Percentiles rank a stretch among this genome's conserved stretches.
phyloP scores from a whole-genome alignment of 1,140 invertebrate genomes.

The Diploscapter pachys region DNA sequence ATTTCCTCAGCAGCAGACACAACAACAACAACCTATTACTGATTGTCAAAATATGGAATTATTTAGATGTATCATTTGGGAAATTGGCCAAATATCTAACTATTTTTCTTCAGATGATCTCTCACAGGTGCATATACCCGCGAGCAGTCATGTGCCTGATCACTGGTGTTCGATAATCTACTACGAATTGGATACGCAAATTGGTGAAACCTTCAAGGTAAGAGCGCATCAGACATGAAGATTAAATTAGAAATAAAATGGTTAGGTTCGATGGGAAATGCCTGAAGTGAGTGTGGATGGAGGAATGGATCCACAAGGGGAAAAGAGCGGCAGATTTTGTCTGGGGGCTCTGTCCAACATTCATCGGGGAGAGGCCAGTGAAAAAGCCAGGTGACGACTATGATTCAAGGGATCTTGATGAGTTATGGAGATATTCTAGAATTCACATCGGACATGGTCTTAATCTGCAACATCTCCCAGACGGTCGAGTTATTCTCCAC shows the following conservation, averaged over 20 bases:
- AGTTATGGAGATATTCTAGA: conserved; percentile 1
- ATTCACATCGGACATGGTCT: conserved; percentile 86
- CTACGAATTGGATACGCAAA: conserved; percentile 95
- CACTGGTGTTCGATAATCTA: conserved; percentile 99
- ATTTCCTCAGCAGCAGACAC: no score
- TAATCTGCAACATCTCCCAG: conserved; percentile 82
- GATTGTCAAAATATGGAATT: no score
- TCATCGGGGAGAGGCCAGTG: conserved; percentile 75
- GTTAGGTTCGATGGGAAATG: conserved; percentile 11
- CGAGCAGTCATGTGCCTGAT: conserved; percentile 70
- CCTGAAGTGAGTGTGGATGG: conserved; percentile 87
- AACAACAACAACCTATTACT: no score
- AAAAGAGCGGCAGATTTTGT: conserved; percentile 81
- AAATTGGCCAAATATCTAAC: background rate
- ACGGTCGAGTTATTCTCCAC: conserved; percentile 93
- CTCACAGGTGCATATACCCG: conserved; percentile 38
- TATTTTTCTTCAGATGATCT: conserved; percentile 44
- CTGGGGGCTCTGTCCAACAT: conserved; percentile 96
- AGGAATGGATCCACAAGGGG: conserved; percentile 98
- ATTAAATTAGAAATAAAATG: background rate
- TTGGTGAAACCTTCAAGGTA: conserved; percentile 98
- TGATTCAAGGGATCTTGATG: no score
- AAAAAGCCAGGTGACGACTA: conserved; percentile 61
- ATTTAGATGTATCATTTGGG: no score
- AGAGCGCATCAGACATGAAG: conserved; percentile 72